A percentile compares a stretch with the other conserved stretches of the same genome.
These are phyloP conservation scores for Anoncus sp. DNA, from an alignment of 2,888 invertebrate genomes.

Conservation along the genomic window DNA sequence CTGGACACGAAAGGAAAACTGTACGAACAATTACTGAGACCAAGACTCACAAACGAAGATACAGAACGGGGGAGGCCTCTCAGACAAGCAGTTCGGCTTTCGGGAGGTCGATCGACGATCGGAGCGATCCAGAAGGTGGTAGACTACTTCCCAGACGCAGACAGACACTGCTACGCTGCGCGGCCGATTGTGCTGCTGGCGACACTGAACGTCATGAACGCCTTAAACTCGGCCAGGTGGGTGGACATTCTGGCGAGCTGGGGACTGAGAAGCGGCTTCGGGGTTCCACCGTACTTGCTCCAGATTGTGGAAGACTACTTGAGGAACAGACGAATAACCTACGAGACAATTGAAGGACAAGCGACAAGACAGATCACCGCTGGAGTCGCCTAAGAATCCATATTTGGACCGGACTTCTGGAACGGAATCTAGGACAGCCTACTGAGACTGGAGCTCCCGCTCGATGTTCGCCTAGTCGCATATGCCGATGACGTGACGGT, in stretches of 20 bases:
- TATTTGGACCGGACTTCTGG: constrained; percentile 64
- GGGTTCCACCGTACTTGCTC: constrained; percentile 44
- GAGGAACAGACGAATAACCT: constrained; percentile 44
- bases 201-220: constrained; percentile 51
- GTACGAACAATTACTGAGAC: constrained; percentile 20
- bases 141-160: constrained; percentile 19
- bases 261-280: constrained; percentile 45
- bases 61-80: constrained; percentile 19
- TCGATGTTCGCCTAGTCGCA: no score
- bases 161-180: constrained; percentile 19
- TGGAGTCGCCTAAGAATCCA: constrained; percentile 64
- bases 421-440: no score
- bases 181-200: constrained; percentile 52
- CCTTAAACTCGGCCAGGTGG: constrained; percentile 18
- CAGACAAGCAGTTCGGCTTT: constrained; percentile 49
- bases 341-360: constrained; percentile 44
- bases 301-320: constrained; percentile 59
- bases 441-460: constrained; percentile 51
- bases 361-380: constrained; percentile 42
- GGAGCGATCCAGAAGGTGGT: constrained; percentile 57
- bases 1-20: constrained; percentile 62
- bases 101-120: constrained; percentile 57
- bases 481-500: no score
- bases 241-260: constrained; percentile 40
- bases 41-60: constrained; percentile 27